phyloP scores from a whole-genome alignment of 2,797 vertebrate genomes.

The Hemibagrus guttatus region DNA sequence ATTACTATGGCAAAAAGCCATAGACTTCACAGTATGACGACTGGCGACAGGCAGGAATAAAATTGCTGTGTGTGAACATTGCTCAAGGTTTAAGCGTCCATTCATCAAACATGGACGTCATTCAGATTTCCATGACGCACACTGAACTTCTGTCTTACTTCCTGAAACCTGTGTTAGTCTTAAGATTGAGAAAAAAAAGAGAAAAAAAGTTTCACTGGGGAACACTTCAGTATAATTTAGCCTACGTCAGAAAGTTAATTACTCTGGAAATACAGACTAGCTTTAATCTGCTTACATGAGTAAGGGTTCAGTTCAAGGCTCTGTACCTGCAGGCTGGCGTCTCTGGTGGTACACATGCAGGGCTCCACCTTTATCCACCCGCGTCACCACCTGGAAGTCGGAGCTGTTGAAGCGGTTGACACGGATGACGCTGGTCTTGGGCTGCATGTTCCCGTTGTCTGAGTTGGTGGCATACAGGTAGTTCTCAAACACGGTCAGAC shows the following conservation, averaged over 20 bases:
- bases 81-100: background rate
- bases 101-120: background rate
- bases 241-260: constrained; percentile 13
- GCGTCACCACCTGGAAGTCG: constrained; percentile 90
- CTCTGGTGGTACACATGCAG: constrained; percentile 96
- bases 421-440: constrained; percentile 94
- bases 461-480: constrained; percentile 97
- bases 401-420: constrained; percentile 97
- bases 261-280: background rate
- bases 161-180: background rate
- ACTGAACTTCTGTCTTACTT: background rate
- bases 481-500: constrained; percentile 96
- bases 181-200: background rate
- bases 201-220: constrained; percentile 1
- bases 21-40: no score
- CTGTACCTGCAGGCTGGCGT: constrained; percentile 88
- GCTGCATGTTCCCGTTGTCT: constrained; percentile 91
- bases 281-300: background rate
- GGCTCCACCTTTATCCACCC: constrained; percentile 91
- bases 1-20: no score
- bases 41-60: no score
- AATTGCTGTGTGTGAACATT: no score
- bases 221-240: background rate
- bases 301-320: background rate
- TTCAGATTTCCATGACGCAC: background rate